Percentiles rank a stretch among this genome's conserved stretches.
Conservation (phyloP, 2,888 invertebrate genomes). For the Oasisia sp. region DNA sequence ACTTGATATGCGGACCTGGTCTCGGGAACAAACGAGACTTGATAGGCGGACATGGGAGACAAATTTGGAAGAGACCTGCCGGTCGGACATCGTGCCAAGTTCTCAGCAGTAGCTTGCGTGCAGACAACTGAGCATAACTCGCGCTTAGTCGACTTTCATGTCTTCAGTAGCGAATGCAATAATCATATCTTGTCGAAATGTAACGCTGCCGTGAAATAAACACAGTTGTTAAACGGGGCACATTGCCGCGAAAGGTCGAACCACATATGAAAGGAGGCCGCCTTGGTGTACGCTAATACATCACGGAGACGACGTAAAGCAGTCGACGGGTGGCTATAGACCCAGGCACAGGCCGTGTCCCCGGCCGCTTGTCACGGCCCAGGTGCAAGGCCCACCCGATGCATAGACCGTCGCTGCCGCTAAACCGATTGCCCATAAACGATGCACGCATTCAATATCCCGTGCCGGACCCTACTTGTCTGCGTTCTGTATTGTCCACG, state of each 20-base stretch:
- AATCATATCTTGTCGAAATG: not conserved
- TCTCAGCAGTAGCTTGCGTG: too few species aligned
- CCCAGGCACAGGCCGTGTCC: not conserved
- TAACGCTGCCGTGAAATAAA: not conserved
- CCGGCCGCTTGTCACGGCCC: too few species aligned
- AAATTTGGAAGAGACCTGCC: too few species aligned
- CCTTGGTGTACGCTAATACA: not conserved
- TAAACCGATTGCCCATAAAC: not conserved
- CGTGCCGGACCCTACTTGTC: not conserved
- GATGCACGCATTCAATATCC: not conserved
- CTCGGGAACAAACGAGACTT: not conserved
- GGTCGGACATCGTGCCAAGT: too few species aligned
- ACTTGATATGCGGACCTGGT: not conserved
- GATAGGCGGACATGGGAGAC: too few species aligned
- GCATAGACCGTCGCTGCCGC: not conserved
- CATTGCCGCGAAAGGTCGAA: not conserved
- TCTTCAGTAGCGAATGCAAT: not conserved
- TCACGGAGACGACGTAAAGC: not conserved
- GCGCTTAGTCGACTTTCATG: not conserved
- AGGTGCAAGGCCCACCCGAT: not conserved
- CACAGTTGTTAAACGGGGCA: not conserved
- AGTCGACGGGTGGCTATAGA: not conserved
- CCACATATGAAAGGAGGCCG: not conserved
- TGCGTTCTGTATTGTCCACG: not conserved
- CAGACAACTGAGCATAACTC: not conserved